A percentile compares a stretch with the other conserved stretches of the same genome.
These are phyloP conservation scores for Halocynthia aurantium DNA, from an alignment of 23 tunicate genomes.

Conservation along the genomic window DNA sequence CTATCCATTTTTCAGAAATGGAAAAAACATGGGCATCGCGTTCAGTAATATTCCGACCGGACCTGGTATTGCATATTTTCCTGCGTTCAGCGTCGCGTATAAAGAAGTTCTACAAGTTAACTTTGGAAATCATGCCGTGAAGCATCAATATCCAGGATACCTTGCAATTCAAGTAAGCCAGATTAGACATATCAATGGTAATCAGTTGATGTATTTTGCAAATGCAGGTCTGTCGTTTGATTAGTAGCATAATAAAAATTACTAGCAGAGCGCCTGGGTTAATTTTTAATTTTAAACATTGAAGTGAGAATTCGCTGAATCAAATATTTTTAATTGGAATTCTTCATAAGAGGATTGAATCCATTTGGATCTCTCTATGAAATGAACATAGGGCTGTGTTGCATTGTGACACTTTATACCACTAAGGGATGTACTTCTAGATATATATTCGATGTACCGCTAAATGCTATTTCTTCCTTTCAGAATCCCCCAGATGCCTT, in stretches of 20 bases:
- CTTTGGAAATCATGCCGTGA: constrained; percentile 63
- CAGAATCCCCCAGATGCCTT: constrained; percentile 21
- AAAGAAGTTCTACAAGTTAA: constrained; percentile 82
- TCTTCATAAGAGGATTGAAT: no score
- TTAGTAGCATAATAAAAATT: no score
- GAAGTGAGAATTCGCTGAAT: no score
- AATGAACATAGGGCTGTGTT: no score
- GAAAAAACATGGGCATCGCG: constrained; percentile 75
- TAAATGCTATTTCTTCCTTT: background rate
- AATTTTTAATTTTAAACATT: no score
- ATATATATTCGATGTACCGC: background rate
- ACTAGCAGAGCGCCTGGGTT: no score
- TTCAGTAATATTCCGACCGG: constrained; percentile 69
- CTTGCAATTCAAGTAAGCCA: constrained; percentile 54
- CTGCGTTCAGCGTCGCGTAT: constrained; percentile 73
- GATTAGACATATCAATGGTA: no score
- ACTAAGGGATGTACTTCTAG: background rate
- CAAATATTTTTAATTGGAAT: no score
- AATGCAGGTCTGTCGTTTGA: no score
- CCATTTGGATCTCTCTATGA: no score
- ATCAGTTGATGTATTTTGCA: no score
- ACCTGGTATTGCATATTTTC: constrained; percentile 88
- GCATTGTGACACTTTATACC: background rate
- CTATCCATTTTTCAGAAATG: constrained; percentile 40
- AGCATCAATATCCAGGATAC: constrained; percentile 49